Evolutionary conservation across 2,113 vertebrate species (phyloP).

Genomic region (Odocoileus hemionus): DNA sequence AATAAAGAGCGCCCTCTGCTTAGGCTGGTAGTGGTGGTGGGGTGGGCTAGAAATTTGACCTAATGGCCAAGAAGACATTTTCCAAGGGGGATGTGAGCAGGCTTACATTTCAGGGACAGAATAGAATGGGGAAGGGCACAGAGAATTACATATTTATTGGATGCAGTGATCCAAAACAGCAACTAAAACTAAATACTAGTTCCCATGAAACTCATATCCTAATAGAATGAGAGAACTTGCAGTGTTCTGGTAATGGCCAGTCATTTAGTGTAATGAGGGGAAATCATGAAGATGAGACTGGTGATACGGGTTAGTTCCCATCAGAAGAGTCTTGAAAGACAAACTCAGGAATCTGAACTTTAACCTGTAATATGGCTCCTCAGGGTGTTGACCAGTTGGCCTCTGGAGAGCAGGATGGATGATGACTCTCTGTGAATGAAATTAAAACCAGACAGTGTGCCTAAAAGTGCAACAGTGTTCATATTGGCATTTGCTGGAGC

Average conservation of each 20-base stretch:
- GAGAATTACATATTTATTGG: not conserved
- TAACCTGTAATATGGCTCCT: not conserved
- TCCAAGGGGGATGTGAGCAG: not conserved
- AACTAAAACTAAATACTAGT: not conserved
- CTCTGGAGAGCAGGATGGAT: not conserved
- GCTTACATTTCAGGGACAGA: not conserved
- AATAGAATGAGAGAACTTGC: not conserved
- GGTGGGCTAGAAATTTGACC: not conserved
- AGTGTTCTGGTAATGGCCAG: too few relatives aligned
- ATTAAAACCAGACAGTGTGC: conserved; percentile 9
- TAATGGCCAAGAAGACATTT: not conserved
- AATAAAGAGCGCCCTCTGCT: not conserved
- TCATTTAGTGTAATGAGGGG: not conserved
- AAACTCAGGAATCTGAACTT: conserved; percentile 14
- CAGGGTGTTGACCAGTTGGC: not conserved
- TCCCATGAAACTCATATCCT: not conserved
- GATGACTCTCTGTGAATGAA: not conserved
- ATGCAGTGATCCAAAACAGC: not conserved
- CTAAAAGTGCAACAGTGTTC: not conserved
- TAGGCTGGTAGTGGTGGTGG: not conserved
- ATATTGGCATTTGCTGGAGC: not conserved
- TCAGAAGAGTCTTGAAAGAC: not conserved
- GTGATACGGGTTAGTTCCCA: not conserved
- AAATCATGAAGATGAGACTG: not conserved
- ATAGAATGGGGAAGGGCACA: not conserved